A percentile compares a stretch with the other conserved stretches of the same genome.
phyloP scores from a whole-genome alignment of 1,140 invertebrate species.

The Yoshiicerus persimilis region DNA sequence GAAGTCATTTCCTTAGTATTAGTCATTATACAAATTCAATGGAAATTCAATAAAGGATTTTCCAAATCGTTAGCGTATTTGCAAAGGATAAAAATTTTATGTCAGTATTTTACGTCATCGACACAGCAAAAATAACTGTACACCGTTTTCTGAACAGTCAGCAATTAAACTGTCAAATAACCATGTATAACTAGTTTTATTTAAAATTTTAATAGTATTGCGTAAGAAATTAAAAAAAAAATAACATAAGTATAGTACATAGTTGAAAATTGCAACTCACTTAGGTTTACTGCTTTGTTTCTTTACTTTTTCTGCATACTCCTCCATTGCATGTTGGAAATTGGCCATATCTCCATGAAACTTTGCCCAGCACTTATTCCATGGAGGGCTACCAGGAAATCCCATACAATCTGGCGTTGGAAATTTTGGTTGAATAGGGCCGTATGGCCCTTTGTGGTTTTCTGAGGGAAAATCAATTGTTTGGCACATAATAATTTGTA shows the following conservation, averaged over 20 bases:
- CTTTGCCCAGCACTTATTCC: slow-evolving; percentile 4
- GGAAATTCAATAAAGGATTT: no score
- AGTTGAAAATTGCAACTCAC: neutral
- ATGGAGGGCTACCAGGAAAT: neutral
- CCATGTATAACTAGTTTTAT: no score
- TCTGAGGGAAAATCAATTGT: neutral
- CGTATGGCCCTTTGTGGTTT: neutral
- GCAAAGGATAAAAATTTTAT: no score
- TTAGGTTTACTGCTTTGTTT: neutral
- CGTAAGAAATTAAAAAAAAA: no score
- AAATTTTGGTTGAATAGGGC: neutral
- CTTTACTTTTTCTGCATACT: neutral
- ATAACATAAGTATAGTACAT: neutral
- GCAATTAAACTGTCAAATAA: no score
- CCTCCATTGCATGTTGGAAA: neutral
- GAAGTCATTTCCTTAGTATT: no score
- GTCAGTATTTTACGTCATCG: no score
- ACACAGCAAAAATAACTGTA: no score
- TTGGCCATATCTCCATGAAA: slow-evolving; percentile 7
- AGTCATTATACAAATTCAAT: no score
- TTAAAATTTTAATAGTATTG: no score
- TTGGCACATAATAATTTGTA: neutral
- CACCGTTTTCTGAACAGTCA: no score
- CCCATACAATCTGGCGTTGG: neutral
- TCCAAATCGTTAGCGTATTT: no score